Conservation (phyloP, 64 coral and sea anemone species). For the Hydrozoanthus tunicans region DNA sequence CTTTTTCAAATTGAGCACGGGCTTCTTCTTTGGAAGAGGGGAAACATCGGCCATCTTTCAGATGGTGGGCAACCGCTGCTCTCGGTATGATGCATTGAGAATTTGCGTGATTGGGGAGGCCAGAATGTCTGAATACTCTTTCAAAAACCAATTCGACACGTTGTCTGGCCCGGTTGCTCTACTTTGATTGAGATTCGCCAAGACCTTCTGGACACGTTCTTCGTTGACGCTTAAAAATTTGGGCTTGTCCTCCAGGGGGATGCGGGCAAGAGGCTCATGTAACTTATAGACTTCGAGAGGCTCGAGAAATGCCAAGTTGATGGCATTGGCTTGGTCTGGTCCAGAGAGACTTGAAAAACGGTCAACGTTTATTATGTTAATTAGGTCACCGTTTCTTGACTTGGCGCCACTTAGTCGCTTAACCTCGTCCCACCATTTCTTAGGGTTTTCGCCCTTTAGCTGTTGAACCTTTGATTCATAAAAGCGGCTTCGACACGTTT, state of each 20-base stretch:
- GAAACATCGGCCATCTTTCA: no score
- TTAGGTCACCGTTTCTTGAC: no score
- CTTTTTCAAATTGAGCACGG: no score
- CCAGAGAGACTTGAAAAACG: no score
- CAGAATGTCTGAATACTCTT: not conserved
- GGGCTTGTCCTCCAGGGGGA: constrained; percentile 29
- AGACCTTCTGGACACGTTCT: not conserved
- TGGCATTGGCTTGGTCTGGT: no score
- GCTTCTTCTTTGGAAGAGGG: no score
- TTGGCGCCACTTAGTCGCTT: no score
- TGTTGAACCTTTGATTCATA: constrained; percentile 57
- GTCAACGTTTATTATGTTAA: constrained; percentile 17
- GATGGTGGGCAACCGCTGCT: no score
- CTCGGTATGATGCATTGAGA: not conserved
- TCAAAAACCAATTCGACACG: not conserved
- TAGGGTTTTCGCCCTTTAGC: constrained; percentile 54
- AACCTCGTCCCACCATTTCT: constrained; percentile 42
- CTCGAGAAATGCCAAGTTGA: no score
- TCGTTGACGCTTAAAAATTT: constrained; percentile 31
- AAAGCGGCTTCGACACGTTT: constrained; percentile 7
- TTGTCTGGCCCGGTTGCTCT: constrained; percentile 43
- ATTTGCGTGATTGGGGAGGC: constrained; percentile 17
- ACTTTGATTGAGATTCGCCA: constrained; percentile 10
- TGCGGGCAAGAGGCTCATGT: no score
- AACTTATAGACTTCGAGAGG: no score